Evolutionary conservation across 30 jellyfish, hydroid and myxozoan species (phyloP), one percentile per base, ranked within the genome.

Genomic region (Aurelia aurita complex sp. Pacific): DNA sequence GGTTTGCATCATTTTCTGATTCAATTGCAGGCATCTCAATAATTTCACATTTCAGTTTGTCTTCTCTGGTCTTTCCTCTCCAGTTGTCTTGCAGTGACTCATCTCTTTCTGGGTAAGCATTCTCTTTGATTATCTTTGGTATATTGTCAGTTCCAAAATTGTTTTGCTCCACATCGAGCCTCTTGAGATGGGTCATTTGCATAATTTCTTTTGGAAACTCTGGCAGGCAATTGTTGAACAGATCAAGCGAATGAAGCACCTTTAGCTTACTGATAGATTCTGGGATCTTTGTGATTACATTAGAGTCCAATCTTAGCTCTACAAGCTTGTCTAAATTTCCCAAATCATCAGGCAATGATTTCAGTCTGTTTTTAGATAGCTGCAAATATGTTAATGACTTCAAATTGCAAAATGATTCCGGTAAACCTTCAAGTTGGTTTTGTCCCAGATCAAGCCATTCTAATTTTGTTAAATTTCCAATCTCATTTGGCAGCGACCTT

Each of bases 381-480:
- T 94, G 98, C 64, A 94, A 64, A 79, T 87, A 94, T 11, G 86
- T 82, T 40, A 94, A 59, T 17, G 40, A 51, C n/a, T 35, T 61
- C 38, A 94, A 51, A 10, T 89, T 76, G 77, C 97, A 84, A 46
- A 94, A 82, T 65, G 97, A 77, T 40, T 85, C 89, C 29, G 98
- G 98, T 32, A 94, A 74, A 43, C 19, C 4, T 69, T 74, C 77
- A 12, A 94, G 85, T 85, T 68, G 90, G 73, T 94, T 94, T 82
- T 94, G 98, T 10, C 98, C 98, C 53, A 94, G 74, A 79, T 94
- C 98, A 29, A 94, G 68, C 97, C 97, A 94, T 35, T 80, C 77
- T 19, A 94, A 59, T 5, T 42, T 54, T 12, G 13, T 15, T 40
- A 94, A 91, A 32, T 88, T 51, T 11, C 98, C 98, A 88, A 94